Evolutionary conservation across 2,888 invertebrate genomes (phyloP).

Genomic region (Allygus modestus): DNA sequence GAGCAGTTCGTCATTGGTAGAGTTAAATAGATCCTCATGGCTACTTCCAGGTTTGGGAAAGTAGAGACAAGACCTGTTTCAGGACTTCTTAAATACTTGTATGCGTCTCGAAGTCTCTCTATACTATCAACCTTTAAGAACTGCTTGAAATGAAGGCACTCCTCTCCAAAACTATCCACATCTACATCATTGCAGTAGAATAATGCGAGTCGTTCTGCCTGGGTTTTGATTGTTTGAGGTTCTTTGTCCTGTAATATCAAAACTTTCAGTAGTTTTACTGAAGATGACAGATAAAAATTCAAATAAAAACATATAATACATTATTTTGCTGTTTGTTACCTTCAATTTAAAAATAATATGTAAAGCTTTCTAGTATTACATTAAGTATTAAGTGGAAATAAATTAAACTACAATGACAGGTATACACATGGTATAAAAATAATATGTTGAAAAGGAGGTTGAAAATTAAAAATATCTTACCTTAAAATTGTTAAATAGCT

Average conservation of each 20-base stretch:
- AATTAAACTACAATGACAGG: neutral
- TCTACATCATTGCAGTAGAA: conserved; percentile 34
- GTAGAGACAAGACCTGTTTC: conserved; percentile 45
- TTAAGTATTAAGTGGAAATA: neutral
- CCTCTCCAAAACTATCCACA: conserved; percentile 25
- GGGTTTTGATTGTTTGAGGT: conserved; percentile 6
- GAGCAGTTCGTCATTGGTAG: conserved; percentile 14
- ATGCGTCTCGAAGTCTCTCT: conserved; percentile 44
- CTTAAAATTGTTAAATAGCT: conserved; percentile 13
- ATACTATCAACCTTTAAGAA: conserved; percentile 36
- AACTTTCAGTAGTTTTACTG: conserved; percentile 27
- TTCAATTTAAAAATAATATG: neutral
- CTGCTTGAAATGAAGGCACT: conserved; percentile 35
- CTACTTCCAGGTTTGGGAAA: conserved; percentile 60
- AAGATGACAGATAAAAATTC: neutral
- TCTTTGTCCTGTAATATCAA: conserved; percentile 34
- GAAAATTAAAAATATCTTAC: conserved; percentile 15
- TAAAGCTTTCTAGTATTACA: neutral
- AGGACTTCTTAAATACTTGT: conserved; percentile 42
- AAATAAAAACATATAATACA: neutral
- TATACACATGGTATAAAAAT: neutral
- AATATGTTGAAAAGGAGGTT: neutral
- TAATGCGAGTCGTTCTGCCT: conserved; percentile 3
- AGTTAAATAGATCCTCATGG: conserved; percentile 57
- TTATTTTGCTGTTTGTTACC: neutral